A percentile compares a stretch with the other conserved stretches of the same genome.
phyloP scores from a whole-genome alignment of 2,888 invertebrate genomes.

The Xanthorhoe spadicearia region DNA sequence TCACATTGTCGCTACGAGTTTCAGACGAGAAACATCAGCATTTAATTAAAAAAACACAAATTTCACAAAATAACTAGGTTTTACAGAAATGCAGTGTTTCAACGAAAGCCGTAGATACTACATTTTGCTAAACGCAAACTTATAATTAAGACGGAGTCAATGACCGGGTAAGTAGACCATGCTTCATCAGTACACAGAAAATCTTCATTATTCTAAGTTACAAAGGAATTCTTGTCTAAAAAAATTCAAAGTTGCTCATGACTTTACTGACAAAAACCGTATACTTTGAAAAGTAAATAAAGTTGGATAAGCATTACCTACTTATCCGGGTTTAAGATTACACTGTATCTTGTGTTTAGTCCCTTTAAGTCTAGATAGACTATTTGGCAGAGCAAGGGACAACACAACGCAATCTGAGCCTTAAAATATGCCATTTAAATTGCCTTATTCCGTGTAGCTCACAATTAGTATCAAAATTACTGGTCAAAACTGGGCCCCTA shows the following conservation, averaged over 20 bases:
- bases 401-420: constrained; percentile 13
- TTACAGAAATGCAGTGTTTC: constrained; percentile 80
- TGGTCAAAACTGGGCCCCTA: constrained; percentile 19
- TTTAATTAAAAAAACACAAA: constrained; percentile 81
- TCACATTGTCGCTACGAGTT: constrained; percentile 81
- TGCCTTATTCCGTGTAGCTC: constrained; percentile 24
- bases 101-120: constrained; percentile 67
- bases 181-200: constrained; percentile 2
- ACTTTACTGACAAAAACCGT: neutral
- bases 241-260: neutral
- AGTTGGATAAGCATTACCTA: neutral
- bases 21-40: constrained; percentile 77
- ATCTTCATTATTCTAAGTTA: neutral
- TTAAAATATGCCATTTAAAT: constrained; percentile 23
- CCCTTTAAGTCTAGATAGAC: neutral
- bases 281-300: neutral
- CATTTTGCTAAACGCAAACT: constrained; percentile 44
- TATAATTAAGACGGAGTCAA: constrained; percentile 42
- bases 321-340: neutral
- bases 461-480: constrained; percentile 23
- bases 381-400: neutral
- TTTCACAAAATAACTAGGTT: constrained; percentile 75
- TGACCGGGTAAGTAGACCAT: neutral
- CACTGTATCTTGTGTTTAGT: neutral
- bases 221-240: neutral